Conservation (phyloP, 2,113 vertebrate species). For the Melanerpes aurifrons region DNA sequence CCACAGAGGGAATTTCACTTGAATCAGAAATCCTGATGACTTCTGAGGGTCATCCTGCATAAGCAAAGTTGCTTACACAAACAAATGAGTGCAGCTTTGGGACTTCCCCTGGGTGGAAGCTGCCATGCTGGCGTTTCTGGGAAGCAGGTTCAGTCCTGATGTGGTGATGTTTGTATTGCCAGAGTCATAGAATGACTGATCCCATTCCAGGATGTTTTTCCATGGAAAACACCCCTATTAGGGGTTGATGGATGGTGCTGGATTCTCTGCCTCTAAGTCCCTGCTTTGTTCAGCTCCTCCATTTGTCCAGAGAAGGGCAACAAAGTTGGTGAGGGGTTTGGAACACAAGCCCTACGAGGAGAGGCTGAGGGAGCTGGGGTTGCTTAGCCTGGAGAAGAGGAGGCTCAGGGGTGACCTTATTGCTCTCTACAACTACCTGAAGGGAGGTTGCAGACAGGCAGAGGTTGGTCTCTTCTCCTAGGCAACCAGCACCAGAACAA, state of each 20-base stretch:
- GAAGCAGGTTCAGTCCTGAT: not conserved
- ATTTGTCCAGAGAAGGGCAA: no score
- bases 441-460: no score
- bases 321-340: no score
- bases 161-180: rapidly evolving
- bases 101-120: not conserved
- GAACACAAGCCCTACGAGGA: no score
- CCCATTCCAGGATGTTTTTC: not conserved
- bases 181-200: not conserved
- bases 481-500: no score
- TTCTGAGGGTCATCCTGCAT: not conserved
- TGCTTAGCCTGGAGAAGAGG: no score
- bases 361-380: no score
- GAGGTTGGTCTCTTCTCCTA: no score
- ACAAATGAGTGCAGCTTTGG: not conserved
- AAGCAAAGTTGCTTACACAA: not conserved
- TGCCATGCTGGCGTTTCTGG: not conserved
- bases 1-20: not conserved
- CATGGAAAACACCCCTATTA: not conserved
- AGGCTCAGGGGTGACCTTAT: no score
- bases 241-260: rapidly evolving
- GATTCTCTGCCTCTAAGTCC: not conserved
- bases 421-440: no score
- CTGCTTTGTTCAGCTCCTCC: not conserved
- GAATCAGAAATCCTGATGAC: not conserved